phyloP scores from a whole-genome alignment of 2,113 vertebrate genomes.

The Butorides virescens region DNA sequence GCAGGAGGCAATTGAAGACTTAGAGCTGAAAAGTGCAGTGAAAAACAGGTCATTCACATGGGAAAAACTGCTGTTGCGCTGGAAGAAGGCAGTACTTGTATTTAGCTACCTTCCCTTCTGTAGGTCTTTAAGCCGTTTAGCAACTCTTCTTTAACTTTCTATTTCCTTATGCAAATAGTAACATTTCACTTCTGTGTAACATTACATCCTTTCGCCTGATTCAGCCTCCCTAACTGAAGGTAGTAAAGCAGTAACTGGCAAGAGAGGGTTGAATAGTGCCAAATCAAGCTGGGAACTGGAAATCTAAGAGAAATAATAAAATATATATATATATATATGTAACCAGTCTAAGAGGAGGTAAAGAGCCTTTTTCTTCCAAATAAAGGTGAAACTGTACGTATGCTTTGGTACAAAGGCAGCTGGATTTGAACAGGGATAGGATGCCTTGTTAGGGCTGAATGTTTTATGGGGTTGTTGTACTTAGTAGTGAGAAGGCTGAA shows the following conservation, averaged over 20 bases:
- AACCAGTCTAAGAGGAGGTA: not conserved
- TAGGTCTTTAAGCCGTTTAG: not conserved
- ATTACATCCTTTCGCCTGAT: not conserved
- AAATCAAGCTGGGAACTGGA: not conserved
- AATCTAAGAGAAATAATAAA: not conserved
- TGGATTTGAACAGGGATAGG: not conserved
- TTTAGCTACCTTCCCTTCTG: not conserved
- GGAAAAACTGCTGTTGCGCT: not conserved
- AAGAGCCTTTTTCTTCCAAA: not conserved
- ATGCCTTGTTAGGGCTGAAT: not conserved
- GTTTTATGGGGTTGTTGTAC: not conserved
- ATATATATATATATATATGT: not conserved
- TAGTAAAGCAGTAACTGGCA: not conserved
- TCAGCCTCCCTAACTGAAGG: not conserved
- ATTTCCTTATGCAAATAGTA: not conserved
- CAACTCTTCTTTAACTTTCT: not conserved
- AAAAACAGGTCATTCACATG: not conserved
- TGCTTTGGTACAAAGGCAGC: not conserved
- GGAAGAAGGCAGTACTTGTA: not conserved
- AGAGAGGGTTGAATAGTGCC: not conserved
- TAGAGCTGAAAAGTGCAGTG: not conserved
- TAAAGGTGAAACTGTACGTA: not conserved
- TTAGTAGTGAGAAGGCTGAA: not conserved
- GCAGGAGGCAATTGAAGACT: not conserved
- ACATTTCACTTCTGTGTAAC: not conserved